These are phyloP conservation scores for Perodicticus potto DNA, from an alignment of 2,797 vertebrate species.

Conservation along the genomic window DNA sequence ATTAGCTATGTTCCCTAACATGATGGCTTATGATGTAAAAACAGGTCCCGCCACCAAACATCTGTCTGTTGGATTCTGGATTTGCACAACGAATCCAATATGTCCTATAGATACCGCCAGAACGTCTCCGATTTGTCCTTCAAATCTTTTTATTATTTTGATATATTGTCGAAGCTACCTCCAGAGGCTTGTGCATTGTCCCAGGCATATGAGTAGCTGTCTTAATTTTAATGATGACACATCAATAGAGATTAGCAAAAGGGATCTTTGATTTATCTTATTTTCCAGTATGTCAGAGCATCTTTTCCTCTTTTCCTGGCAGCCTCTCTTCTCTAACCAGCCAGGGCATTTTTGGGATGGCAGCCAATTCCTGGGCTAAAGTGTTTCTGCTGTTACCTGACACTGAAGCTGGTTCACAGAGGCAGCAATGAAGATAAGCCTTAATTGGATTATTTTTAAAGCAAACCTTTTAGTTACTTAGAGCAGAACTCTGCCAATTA, in stretches of 20 bases:
- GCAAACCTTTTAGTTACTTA: slow-evolving; percentile 79
- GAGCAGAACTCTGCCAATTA: slow-evolving; percentile 72
- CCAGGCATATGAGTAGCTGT: not conserved
- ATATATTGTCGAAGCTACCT: not conserved
- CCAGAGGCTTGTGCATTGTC: not conserved
- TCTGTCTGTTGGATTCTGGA: not conserved
- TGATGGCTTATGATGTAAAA: not conserved
- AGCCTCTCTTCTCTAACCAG: slow-evolving; percentile 8
- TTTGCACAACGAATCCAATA: not conserved
- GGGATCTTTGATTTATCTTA: slow-evolving; percentile 55
- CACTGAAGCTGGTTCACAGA: slow-evolving; percentile 5
- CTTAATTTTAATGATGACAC: not conserved
- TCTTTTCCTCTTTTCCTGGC: slow-evolving; percentile 55
- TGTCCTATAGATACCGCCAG: not conserved
- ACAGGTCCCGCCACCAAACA: not conserved
- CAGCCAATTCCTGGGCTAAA: slow-evolving; percentile 72
- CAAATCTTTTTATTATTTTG: slow-evolving; percentile 30
- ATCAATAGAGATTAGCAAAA: not conserved
- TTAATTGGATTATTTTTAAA: slow-evolving; percentile 80
- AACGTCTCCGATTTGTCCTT: not conserved
- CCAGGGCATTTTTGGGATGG: slow-evolving; percentile 68
- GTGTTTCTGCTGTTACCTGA: slow-evolving; percentile 73
- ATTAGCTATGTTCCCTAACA: not conserved
- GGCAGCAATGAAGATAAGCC: slow-evolving; percentile 57
- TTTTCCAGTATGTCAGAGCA: slow-evolving; percentile 56